Evolutionary conservation across 1,140 invertebrate genomes (phyloP).

Genomic region (Ips nitidus): DNA sequence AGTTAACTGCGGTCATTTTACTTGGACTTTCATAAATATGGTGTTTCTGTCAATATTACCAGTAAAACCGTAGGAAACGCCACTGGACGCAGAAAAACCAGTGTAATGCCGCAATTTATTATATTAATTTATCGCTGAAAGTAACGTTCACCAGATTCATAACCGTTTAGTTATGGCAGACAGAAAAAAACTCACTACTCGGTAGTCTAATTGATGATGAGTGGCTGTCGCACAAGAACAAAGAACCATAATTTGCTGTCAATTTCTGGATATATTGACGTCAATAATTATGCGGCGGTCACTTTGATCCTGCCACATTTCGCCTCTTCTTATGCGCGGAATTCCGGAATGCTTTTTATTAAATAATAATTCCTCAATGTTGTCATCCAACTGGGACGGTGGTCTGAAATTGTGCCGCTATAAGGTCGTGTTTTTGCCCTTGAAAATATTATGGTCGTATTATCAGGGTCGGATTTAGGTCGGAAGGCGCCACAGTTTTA

Average conservation of each 20-base stretch:
- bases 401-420: slow-evolving; percentile 26
- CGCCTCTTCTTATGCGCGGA: slow-evolving; percentile 33
- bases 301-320: slow-evolving; percentile 45
- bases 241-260: slow-evolving; percentile 54
- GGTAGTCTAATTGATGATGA: slow-evolving; percentile 51
- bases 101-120: neutral
- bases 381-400: slow-evolving; percentile 28
- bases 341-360: slow-evolving; percentile 37
- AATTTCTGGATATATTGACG: slow-evolving; percentile 52
- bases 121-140: neutral
- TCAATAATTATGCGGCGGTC: slow-evolving; percentile 49
- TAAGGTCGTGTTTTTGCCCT: neutral
- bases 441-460: neutral
- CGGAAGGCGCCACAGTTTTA: too few species aligned
- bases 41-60: too few species aligned
- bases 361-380: slow-evolving; percentile 37
- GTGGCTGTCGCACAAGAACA: slow-evolving; percentile 48
- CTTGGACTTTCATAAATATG: too few species aligned
- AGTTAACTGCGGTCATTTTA: too few species aligned
- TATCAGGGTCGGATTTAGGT: too few species aligned
- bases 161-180: slow-evolving; percentile 40
- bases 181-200: slow-evolving; percentile 40
- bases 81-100: too few species aligned
- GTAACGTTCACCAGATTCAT: slow-evolving; percentile 49
- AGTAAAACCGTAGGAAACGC: too few species aligned